Conservation (phyloP, 2,888 invertebrate species). For the Tachina grossa region DNA sequence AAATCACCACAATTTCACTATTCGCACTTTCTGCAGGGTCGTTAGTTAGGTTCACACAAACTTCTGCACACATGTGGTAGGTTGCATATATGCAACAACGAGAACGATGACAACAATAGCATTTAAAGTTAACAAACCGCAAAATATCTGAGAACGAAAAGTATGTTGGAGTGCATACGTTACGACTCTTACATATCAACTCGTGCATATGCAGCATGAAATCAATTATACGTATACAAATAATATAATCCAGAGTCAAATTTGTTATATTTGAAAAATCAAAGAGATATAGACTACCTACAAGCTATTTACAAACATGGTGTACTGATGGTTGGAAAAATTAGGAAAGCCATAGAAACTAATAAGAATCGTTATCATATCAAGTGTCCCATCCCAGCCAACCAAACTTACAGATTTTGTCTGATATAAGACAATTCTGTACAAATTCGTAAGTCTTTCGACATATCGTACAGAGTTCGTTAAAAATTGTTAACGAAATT, state of each 20-base stretch:
- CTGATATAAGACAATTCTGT: no score
- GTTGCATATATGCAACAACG: slow-evolving; percentile 1
- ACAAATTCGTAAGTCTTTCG: no score
- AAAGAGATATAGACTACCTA: slow-evolving; percentile 32
- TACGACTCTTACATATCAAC: slow-evolving; percentile 54
- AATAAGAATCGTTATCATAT: slow-evolving; percentile 13
- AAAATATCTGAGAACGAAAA: slow-evolving; percentile 71
- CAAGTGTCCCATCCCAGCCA: slow-evolving; percentile 17
- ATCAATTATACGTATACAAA: slow-evolving; percentile 79
- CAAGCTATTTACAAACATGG: slow-evolving; percentile 20
- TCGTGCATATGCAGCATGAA: slow-evolving; percentile 71
- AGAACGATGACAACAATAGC: slow-evolving; percentile 22
- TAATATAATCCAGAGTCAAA: slow-evolving; percentile 77
- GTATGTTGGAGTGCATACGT: slow-evolving; percentile 55
- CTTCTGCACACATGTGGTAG: no score
- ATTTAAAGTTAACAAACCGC: slow-evolving; percentile 59
- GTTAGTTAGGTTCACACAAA: no score
- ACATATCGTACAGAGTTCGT: no score
- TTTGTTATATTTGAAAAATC: slow-evolving; percentile 74
- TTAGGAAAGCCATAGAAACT: slow-evolving; percentile 26
- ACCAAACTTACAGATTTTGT: no score
- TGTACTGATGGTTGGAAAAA: slow-evolving; percentile 5
- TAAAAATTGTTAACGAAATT: no score
- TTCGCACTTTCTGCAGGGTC: no score
- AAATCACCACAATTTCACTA: no score